These are phyloP conservation scores for Clusia tigrina DNA, from an alignment of 2,888 invertebrate species.

Conservation along the genomic window DNA sequence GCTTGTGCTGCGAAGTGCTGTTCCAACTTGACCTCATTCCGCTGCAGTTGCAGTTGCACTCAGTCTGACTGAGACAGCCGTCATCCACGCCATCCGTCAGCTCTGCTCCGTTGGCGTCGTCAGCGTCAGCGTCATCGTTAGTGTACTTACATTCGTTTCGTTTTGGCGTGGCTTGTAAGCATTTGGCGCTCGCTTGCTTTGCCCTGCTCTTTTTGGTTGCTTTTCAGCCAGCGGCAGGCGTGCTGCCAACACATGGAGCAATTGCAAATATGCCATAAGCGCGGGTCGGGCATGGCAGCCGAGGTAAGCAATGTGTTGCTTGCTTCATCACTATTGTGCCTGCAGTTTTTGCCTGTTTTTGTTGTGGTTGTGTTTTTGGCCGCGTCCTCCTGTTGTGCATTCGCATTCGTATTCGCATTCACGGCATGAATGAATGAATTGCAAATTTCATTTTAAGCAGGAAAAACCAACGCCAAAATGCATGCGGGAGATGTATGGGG, in stretches of 20 bases:
- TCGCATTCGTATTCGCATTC: not conserved
- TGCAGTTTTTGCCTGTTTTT: not conserved
- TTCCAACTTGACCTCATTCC: conserved; percentile 28
- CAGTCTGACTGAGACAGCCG: not conserved
- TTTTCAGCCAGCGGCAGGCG: not conserved
- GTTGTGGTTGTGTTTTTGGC: not conserved
- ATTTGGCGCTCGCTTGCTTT: not conserved
- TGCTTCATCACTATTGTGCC: not conserved
- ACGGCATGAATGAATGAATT: not conserved
- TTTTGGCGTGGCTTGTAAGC: not conserved
- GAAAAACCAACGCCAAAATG: not conserved
- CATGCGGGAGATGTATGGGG: no score
- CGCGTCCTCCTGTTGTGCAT: not conserved
- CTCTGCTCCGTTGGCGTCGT: not conserved
- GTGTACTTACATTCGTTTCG: not conserved
- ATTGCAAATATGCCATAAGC: not conserved
- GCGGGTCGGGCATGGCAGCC: no score
- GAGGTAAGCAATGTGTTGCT: no score
- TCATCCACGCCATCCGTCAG: conserved; percentile 16
- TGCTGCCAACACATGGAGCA: not conserved
- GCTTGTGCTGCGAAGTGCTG: not conserved
- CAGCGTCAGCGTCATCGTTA: not conserved
- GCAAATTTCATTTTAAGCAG: conserved; percentile 1
- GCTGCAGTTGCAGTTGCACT: conserved; percentile 2
- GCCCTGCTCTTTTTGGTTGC: not conserved